Evolutionary conservation across 1,140 invertebrate genomes (phyloP), one percentile per base, ranked within the genome.

Genomic region (Papilio machaon): DNA sequence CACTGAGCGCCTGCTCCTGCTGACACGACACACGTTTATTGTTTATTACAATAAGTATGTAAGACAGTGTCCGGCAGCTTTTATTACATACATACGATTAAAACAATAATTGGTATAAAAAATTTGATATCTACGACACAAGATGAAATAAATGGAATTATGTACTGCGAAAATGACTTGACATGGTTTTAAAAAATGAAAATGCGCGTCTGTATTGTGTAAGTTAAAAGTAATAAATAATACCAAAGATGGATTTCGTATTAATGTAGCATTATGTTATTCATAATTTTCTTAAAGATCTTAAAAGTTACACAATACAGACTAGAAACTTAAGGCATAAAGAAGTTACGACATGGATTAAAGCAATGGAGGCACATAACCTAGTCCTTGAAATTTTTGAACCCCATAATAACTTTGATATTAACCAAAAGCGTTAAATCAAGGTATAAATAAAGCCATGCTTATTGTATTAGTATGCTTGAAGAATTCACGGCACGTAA

Each of bases 351-450:
- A 49, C 15, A 79, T 49, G 43, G 7, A 38, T 47, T 1, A 78
- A 79, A 79, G 77, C 77, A 79, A 79, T 67, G 64, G 9, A 76
- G 52, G 64, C 80, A 43, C 35, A 23, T 64, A 80, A 23, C 73
- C 84, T 88, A 90, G 89, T 89, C 89, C 86, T 83, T 86, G 84
- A 89, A 88, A 89, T 87, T 86, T 90, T 89, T 88, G 86, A 88
- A 89, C 87, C 82, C 43, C 17, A 19, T 52, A 67, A 43, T 47
- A 52, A 19, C 47, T 23, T 75, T 49, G 38, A 47, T 38, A 17
- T 49, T 79, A n/a, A 79, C 46, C 35, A 23, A 43, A 79, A 79
- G 77, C 77, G 17, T 67, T 79, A 46, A 67, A 79, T 47, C n/a
- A 79, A 67, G 3, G 30, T 35, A 70, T 43, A 80, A 79, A 78